Base-by-base conservation (phyloP, 2,888 invertebrate genomes). In the Drosophila neutralis region DNA sequence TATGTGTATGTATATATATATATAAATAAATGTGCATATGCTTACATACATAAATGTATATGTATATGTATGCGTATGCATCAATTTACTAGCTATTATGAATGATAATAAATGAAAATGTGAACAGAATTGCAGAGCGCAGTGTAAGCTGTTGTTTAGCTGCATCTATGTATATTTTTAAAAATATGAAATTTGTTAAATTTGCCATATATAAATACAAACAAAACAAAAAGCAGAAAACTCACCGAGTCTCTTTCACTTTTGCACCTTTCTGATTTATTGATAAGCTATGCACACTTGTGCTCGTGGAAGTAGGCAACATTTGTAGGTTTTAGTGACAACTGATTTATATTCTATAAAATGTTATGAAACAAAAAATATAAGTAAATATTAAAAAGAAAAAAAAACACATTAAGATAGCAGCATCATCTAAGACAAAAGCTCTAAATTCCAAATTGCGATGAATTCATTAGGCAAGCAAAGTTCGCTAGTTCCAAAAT, bases 141-240 rank as follows among this genome's bases (percentile, higher is more conserved):
- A 67, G 63, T 57, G 65, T 57, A 52, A 75, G 73, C 78, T 79
- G 75, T 81, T 82, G 80, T 66, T 69, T 78, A 86, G 75, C 80
- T 80, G 86, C 79, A 81, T 75, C 73, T 87, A 79, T 87, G 85
- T 87, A 87, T 87, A 83, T 82, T 85, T 82, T 77, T 69, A 80
- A 87, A 80, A 73, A 73, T 73, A 77, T 63, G 63, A 84, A 85
- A 82, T 80, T 87, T 89, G 87, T 87, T 87, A 89, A 87, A 89
- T 87, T 87, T 87, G 87, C 87, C 87, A 87, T 87, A 88, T 89
- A 89, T 89, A 86, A 87, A 87, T 87, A 87, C 80, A 82, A 87
- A 82, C 51, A 63, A 69, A 73, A 67, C 65, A 62, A 75, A 66
- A 61, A 62, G 35, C 60, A 72, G 70, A 38, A 57, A 31, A 8